Evolutionary conservation across 2,888 invertebrate species (phyloP), one percentile per base, ranked within the genome.

Genomic region (Herminia tarsipennalis): DNA sequence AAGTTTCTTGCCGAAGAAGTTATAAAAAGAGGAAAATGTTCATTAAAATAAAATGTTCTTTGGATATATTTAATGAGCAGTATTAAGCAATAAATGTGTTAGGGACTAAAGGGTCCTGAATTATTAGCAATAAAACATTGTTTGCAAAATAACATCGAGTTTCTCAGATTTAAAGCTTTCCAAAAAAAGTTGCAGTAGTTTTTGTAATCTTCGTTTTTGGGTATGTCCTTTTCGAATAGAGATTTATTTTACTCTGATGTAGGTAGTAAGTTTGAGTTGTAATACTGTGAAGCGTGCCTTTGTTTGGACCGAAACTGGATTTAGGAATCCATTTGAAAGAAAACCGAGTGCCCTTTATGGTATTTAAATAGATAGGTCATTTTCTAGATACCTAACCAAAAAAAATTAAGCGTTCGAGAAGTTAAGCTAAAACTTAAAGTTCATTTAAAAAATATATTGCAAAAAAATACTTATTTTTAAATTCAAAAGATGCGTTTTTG

Each of bases 1-100:
- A 39, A 4, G 12, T 8, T 1, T n/a, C 27, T 18, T 13, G 2
- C 8, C 17, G 22, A 32, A 36, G 13, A 44, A 43, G 32, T 18
- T 12, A 21, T 37, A 43, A 44, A 47, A 34, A 5, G 20, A 21
- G 2, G 9, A 36, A 33, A 33, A 8, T 0, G 0, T 32, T 28
- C 25, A 10, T 21, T 25, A 21, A 17, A 34, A 42, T 43, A 22
- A 35, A 35, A 42, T 21, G 5, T 20, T 3, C 10, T 8, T 33
- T 33, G 13, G 16, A 53, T 35, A 25, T 21, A 1, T 44, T 42
- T 33, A 43, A 27, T 25, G 25, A 47, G 8, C 6, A n/a, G 12
- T 36, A 60, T 54, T 46, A 45, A 54, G 39, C 20, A 8, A 49
- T 56, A 61, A 53, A 65, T 29, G 41, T 40, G 5, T 25, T 5